Percentiles rank a stretch among this genome's conserved stretches.
Conservation (phyloP, 2,888 invertebrate genomes). For the Oligia strigilis region DNA sequence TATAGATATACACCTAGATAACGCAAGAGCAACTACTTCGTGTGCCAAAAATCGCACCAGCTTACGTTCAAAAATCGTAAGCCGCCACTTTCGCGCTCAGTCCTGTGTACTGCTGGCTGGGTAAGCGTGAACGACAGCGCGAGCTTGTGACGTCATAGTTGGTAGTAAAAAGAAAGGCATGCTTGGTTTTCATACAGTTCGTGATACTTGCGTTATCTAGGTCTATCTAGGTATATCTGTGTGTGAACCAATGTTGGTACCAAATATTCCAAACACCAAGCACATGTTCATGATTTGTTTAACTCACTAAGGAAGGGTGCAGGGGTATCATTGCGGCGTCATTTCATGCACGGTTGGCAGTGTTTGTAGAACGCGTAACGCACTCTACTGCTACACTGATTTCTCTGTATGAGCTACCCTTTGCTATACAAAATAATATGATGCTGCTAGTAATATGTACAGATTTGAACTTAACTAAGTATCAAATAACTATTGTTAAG, state of each 20-base stretch:
- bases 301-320: constrained; percentile 72
- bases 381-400: constrained; percentile 60
- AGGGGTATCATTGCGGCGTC: constrained; percentile 80
- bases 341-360: constrained; percentile 78
- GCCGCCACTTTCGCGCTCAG: too few species aligned
- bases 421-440: constrained; percentile 35
- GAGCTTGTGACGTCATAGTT: too few species aligned
- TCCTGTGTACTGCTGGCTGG: too few species aligned
- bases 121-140: too few species aligned
- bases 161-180: too few species aligned
- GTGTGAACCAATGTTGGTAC: constrained; percentile 6
- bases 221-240: too few species aligned
- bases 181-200: too few species aligned
- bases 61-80: too few species aligned
- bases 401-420: constrained; percentile 40
- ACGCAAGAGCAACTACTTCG: too few species aligned
- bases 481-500: neutral
- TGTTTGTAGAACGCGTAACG: constrained; percentile 78
- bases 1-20: too few species aligned
- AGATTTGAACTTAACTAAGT: neutral
- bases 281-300: constrained; percentile 59
- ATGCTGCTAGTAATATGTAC: constrained; percentile 26
- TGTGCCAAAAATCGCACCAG: too few species aligned
- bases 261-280: constrained; percentile 13
- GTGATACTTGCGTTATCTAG: too few species aligned